Evolutionary conservation across 2,113 vertebrate species (phyloP).

Genomic region (Pseudolaguvia tuberculata): DNA sequence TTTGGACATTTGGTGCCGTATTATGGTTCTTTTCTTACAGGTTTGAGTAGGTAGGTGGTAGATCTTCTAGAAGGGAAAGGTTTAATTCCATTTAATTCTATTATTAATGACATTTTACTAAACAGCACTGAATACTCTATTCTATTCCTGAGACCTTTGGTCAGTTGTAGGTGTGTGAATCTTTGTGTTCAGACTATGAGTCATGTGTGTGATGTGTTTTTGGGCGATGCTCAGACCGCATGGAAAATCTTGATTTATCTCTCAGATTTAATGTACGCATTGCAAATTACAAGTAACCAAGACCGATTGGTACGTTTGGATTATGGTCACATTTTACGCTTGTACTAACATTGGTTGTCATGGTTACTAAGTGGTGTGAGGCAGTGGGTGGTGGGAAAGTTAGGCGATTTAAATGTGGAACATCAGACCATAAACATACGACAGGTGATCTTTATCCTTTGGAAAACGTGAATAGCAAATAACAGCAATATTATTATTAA

Average conservation of each 20-base stretch:
- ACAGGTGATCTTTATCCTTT: not conserved
- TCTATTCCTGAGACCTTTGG: not conserved
- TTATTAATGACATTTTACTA: not conserved
- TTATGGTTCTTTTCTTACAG: not conserved
- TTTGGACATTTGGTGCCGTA: slow-evolving; percentile 1
- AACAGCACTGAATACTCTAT: not conserved
- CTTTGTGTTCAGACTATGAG: not conserved
- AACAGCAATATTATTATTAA: too few species aligned
- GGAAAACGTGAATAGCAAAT: not conserved
- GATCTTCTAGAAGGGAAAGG: not conserved
- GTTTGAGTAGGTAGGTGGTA: not conserved
- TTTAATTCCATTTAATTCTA: not conserved
- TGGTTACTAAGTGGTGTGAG: not conserved
- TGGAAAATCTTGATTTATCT: not conserved
- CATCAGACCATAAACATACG: not conserved
- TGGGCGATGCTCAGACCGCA: not conserved
- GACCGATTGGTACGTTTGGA: slow-evolving; percentile 2
- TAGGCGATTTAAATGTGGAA: not conserved
- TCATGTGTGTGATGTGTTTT: not conserved
- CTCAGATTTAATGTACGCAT: not conserved
- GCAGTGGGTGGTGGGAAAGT: not conserved
- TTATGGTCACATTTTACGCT: slow-evolving; percentile 1
- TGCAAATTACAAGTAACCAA: slow-evolving; percentile 15
- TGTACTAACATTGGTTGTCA: not conserved
- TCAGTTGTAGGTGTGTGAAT: not conserved